phyloP scores from a whole-genome alignment of 2,888 invertebrate genomes.

The Morpho helenor region DNA sequence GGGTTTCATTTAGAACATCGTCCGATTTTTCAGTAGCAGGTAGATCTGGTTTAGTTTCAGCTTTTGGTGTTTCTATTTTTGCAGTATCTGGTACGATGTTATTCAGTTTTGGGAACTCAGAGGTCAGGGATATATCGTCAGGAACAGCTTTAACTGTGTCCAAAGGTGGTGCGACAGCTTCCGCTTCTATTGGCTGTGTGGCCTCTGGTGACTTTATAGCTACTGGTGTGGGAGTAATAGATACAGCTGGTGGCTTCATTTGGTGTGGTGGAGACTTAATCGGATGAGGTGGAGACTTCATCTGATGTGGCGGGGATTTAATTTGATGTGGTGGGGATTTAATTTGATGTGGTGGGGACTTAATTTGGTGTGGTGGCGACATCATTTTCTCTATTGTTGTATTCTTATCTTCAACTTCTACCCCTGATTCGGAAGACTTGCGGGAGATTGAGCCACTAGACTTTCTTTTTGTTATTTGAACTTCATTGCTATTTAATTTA shows the following conservation, averaged over 20 bases:
- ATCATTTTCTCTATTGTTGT: slow-evolving; percentile 58
- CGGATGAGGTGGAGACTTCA: slow-evolving; percentile 37
- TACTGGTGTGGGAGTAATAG: slow-evolving; percentile 49
- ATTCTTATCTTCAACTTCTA: slow-evolving; percentile 53
- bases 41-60: slow-evolving; percentile 7
- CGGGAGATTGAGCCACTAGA: slow-evolving; percentile 53
- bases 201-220: slow-evolving; percentile 52
- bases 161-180: slow-evolving; percentile 53
- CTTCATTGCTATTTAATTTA: slow-evolving; percentile 42
- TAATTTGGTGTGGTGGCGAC: slow-evolving; percentile 35
- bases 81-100: slow-evolving; percentile 19
- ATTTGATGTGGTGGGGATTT: slow-evolving; percentile 38
- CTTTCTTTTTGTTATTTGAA: slow-evolving; percentile 51
- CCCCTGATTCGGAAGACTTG: slow-evolving; percentile 55
- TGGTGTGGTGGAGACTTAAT: slow-evolving; percentile 39
- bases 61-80: slow-evolving; percentile 26
- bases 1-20: slow-evolving; percentile 2
- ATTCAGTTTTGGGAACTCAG: slow-evolving; percentile 41
- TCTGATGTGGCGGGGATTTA: slow-evolving; percentile 23
- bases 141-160: slow-evolving; percentile 48
- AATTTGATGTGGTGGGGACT: slow-evolving; percentile 34
- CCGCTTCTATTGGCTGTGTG: slow-evolving; percentile 45
- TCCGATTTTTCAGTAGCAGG: slow-evolving; percentile 3
- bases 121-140: slow-evolving; percentile 43
- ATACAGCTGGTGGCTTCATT: slow-evolving; percentile 42